Conservation (phyloP, 2,113 vertebrate species). For the Lagopus leucura region DNA sequence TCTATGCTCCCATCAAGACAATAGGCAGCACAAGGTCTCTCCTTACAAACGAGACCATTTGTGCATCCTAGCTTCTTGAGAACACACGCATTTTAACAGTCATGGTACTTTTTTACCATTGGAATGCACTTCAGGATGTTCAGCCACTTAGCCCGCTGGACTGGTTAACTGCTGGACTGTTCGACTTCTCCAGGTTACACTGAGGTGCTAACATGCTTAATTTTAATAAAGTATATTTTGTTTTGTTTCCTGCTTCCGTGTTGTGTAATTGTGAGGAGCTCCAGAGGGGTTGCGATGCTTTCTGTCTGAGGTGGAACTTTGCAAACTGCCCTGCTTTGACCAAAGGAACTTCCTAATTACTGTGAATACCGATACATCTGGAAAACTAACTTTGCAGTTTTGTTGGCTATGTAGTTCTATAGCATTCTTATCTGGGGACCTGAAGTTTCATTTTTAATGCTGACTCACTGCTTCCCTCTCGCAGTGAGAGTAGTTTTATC, state of each 20-base stretch:
- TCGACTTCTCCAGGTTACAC: conserved; percentile 71
- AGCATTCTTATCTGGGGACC: background rate
- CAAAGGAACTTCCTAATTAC: background rate
- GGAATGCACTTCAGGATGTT: conserved; percentile 69
- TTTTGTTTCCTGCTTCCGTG: conserved; percentile 29
- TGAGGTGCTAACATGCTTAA: conserved; percentile 78
- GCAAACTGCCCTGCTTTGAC: background rate
- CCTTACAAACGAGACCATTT: background rate
- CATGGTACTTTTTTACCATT: conserved; percentile 69
- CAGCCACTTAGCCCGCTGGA: conserved; percentile 62
- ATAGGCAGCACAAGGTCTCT: conserved; percentile 37
- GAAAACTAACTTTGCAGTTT: background rate
- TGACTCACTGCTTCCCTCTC: background rate
- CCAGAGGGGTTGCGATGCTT: background rate
- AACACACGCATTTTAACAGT: conserved; percentile 2
- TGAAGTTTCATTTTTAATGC: background rate
- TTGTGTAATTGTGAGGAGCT: background rate
- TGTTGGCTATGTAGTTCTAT: too few species aligned
- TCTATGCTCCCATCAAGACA: conserved; percentile 23
- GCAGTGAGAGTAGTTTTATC: background rate
- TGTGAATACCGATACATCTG: background rate
- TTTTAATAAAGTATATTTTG: conserved; percentile 79
- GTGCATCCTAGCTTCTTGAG: conserved; percentile 30
- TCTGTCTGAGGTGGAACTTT: background rate
- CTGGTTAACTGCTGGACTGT: conserved; percentile 74